Evolutionary conservation across 2,888 invertebrate genomes (phyloP), one percentile per base, ranked within the genome.

Genomic region (Dynastes grantii): DNA sequence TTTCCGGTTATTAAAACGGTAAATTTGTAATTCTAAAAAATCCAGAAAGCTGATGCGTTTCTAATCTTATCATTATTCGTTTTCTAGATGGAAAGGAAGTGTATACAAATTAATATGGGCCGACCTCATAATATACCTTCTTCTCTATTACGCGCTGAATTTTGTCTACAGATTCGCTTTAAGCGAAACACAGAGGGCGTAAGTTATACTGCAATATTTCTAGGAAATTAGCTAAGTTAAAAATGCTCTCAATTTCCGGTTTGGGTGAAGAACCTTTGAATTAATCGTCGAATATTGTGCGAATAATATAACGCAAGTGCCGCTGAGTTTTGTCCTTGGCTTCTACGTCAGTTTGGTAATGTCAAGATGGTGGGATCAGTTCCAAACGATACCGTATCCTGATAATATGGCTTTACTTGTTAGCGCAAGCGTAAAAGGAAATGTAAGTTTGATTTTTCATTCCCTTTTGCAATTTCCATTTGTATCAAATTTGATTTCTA

Each of bases 291-390:
- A 92, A 81, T 97, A 97, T 89, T 97, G 97, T 90, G 93, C 94
- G 85, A 93, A 92, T 83, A 96, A 95, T 89, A 94, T 94, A 83
- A 95, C 94, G 88, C 92, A 96, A 83, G 97, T 97, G 83, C 97
- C 97, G n/a, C 88, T 98, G 81, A 96, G 97, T 45, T 98, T 98
- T 88, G 96, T 98, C 80, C 91, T 98, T 82, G 97, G 97, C 82
- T 98, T 98, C 90, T 98, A 97, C 89, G 97, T 97, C 68, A 94
- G 94, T n/a, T 93, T 97, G 82, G 96, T 97, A 53, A 96, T 97
- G 92, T 95, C 94, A 80, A 92, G 97, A 84, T 98, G 97, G 97
- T 96, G 96, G 96, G 93, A 91, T 86, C 96, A 96, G 88, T 96
- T 95, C 86, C 92, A 91, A 64, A 86, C 88, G 4, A 95, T 96